Conservation (phyloP, 2,888 invertebrate genomes). For the Gnatocerus cornutus region DNA sequence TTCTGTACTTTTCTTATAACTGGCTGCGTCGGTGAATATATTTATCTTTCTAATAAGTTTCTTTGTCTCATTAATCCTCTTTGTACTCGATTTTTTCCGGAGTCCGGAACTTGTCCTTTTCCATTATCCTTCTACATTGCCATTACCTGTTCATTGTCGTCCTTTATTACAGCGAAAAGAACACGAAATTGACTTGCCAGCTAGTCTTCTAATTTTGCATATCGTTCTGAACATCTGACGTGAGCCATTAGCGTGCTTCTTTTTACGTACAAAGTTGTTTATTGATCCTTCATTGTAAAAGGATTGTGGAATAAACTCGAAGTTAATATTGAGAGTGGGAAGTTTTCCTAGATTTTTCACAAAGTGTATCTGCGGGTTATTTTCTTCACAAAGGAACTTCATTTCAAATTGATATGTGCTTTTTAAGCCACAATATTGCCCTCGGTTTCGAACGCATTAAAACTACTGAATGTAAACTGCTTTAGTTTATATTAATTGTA, state of each 20-base stretch:
- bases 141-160: constrained; percentile 23
- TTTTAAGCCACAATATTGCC: no score
- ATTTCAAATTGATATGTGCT: constrained; percentile 8
- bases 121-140: constrained; percentile 12
- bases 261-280: neutral
- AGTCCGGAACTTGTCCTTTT: constrained; percentile 24
- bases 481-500: no score
- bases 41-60: neutral
- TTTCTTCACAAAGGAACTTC: constrained; percentile 9
- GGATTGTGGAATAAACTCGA: neutral
- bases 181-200: constrained; percentile 14
- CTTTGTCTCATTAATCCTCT: constrained; percentile 8
- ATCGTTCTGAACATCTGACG: constrained; percentile 2
- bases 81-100: constrained; percentile 24
- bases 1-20: no score
- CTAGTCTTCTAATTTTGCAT: constrained; percentile 9
- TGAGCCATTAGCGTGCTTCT: neutral
- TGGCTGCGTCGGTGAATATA: neutral
- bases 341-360: neutral
- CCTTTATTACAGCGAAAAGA: constrained; percentile 15
- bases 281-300: neutral
- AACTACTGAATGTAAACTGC: no score
- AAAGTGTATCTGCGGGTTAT: constrained; percentile 4
- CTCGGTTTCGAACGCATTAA: neutral
- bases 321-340: neutral